phyloP scores from a whole-genome alignment of 2,113 vertebrate species.

The Budorcas taxicolor region DNA sequence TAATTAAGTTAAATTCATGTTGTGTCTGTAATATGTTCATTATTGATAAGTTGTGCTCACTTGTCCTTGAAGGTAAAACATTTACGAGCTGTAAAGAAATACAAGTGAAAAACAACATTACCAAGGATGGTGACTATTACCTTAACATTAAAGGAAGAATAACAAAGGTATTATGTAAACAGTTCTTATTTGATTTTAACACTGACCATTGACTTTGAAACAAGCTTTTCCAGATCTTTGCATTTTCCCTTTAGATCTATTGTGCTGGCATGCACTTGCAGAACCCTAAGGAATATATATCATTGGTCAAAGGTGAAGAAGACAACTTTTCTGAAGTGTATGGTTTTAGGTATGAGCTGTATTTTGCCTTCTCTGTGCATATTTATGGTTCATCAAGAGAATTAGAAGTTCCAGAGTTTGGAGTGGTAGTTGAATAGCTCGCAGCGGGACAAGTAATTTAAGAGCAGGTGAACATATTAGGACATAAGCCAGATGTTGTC shows the following conservation, averaged over 20 bases:
- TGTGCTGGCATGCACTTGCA: constrained; percentile 90
- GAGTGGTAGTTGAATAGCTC: neutral
- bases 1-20: neutral
- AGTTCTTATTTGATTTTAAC: constrained; percentile 10
- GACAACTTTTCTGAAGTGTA: constrained; percentile 98
- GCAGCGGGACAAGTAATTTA: neutral
- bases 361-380: neutral
- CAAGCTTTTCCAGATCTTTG: constrained; percentile 23
- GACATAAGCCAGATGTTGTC: neutral
- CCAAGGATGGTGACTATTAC: constrained; percentile 89
- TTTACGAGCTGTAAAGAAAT: constrained; percentile 89
- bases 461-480: neutral
- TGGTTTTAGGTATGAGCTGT: constrained; percentile 84
- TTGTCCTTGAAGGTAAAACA: constrained; percentile 84
- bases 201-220: neutral
- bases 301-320: constrained; percentile 88
- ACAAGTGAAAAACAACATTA: constrained; percentile 85
- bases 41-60: constrained; percentile 49
- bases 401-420: neutral
- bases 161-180: constrained; percentile 84
- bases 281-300: constrained; percentile 91
- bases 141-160: constrained; percentile 87
- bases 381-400: neutral
- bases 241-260: constrained; percentile 84
- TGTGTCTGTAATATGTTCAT: neutral